Evolutionary conservation across 2,888 invertebrate genomes (phyloP).

Genomic region (Dryobotodes eremita): DNA sequence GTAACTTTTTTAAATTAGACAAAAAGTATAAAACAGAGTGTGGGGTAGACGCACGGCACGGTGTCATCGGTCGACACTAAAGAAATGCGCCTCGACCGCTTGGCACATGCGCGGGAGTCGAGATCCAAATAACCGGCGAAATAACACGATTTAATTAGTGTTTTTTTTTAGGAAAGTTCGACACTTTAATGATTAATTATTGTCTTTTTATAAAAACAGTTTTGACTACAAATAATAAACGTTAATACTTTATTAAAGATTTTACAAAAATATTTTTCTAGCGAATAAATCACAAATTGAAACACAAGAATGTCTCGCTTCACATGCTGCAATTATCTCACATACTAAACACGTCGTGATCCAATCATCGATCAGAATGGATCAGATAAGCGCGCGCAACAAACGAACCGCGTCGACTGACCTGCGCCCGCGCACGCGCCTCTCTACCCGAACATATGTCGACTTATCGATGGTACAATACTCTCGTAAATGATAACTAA

Average conservation of each 20-base stretch:
- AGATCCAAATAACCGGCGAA: slow-evolving; percentile 82
- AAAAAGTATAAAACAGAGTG: slow-evolving; percentile 70
- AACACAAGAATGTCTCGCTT: slow-evolving; percentile 40
- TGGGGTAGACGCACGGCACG: slow-evolving; percentile 84
- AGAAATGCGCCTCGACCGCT: slow-evolving; percentile 84
- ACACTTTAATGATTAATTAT: slow-evolving; percentile 47
- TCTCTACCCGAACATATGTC: slow-evolving; percentile 76
- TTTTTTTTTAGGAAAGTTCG: slow-evolving; percentile 70
- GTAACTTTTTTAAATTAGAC: slow-evolving; percentile 54
- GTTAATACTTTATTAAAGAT: neutral
- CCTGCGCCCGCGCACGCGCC: slow-evolving; percentile 80
- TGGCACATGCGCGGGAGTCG: slow-evolving; percentile 85
- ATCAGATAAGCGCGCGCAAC: slow-evolving; percentile 82
- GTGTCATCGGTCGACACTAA: slow-evolving; percentile 87
- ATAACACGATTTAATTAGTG: slow-evolving; percentile 78
- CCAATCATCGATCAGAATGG: slow-evolving; percentile 64
- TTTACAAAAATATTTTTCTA: slow-evolving; percentile 1
- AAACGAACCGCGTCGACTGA: slow-evolving; percentile 83
- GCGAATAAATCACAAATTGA: slow-evolving; percentile 3
- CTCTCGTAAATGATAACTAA: slow-evolving; percentile 85
- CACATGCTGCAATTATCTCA: slow-evolving; percentile 50
- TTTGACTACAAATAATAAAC: slow-evolving; percentile 15
- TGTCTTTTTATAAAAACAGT: slow-evolving; percentile 14
- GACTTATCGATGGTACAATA: slow-evolving; percentile 78
- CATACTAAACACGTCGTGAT: slow-evolving; percentile 53